These are phyloP conservation scores for Lutjanus erythropterus DNA, from an alignment of 2,113 vertebrate genomes.

Conservation along the genomic window DNA sequence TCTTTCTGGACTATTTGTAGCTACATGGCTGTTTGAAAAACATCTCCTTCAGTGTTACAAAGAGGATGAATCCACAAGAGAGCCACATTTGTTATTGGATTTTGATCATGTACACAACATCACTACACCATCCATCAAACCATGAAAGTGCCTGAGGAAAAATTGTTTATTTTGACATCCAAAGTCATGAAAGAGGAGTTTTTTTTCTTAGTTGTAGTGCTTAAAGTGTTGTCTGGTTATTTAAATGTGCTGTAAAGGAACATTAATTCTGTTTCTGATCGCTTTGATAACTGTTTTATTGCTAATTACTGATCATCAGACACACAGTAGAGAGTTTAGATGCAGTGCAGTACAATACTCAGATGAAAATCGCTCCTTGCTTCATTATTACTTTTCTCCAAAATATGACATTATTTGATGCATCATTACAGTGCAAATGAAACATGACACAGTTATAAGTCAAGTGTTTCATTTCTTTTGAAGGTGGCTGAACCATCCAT, in stretches of 20 bases:
- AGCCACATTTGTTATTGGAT: slow-evolving; percentile 42
- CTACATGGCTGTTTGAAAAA: slow-evolving; percentile 28
- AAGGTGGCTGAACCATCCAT: neutral
- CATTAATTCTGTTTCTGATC: neutral
- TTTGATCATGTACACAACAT: slow-evolving; percentile 51
- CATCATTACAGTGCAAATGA: slow-evolving; percentile 23
- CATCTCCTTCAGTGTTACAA: slow-evolving; percentile 28
- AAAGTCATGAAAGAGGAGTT: slow-evolving; percentile 21
- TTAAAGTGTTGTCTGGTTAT: neutral
- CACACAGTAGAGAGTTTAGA: neutral
- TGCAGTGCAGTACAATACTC: neutral
- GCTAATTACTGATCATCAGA: neutral
- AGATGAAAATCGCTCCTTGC: slow-evolving; percentile 4
- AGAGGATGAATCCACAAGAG: slow-evolving; percentile 30
- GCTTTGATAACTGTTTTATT: neutral
- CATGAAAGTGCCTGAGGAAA: slow-evolving; percentile 36
- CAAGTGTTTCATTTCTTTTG: neutral
- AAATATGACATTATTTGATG: slow-evolving; percentile 28
- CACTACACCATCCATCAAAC: slow-evolving; percentile 42
- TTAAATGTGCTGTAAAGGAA: slow-evolving; percentile 3
- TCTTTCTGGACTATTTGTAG: slow-evolving; percentile 34
- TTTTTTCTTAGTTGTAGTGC: neutral
- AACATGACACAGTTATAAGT: neutral
- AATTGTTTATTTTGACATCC: slow-evolving; percentile 15
- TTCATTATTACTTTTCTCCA: neutral